Percentiles rank a stretch among this genome's conserved stretches.
These are phyloP conservation scores for Etheostoma perlongum DNA, from an alignment of 2,797 vertebrate genomes.

Conservation along the genomic window DNA sequence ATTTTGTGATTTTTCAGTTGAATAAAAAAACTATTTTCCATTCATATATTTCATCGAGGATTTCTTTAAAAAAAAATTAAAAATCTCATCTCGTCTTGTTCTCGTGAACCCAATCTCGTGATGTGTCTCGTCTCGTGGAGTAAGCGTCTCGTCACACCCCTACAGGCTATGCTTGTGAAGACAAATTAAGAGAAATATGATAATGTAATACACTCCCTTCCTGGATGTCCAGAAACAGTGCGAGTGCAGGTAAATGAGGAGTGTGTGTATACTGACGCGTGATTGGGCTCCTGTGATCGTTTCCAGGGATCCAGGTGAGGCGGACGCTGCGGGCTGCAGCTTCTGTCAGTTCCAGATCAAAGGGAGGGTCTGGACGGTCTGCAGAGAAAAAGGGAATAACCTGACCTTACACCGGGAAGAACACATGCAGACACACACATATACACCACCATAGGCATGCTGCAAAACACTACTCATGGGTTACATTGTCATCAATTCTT, in stretches of 20 bases:
- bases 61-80: too few species aligned
- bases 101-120: too few species aligned
- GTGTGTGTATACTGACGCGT: slow-evolving; percentile 82
- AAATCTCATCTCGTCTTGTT: too few species aligned
- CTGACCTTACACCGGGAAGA: neutral
- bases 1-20: too few species aligned
- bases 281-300: slow-evolving; percentile 93
- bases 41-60: too few species aligned
- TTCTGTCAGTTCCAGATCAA: slow-evolving; percentile 93
- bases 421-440: neutral
- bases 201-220: neutral
- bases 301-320: slow-evolving; percentile 95
- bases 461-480: neutral
- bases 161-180: neutral
- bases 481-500: neutral
- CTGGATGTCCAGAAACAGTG: neutral
- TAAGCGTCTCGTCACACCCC: too few species aligned
- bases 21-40: too few species aligned
- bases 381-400: slow-evolving; percentile 31
- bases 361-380: slow-evolving; percentile 92
- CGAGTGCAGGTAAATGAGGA: neutral
- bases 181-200: neutral
- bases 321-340: slow-evolving; percentile 89
- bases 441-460: slow-evolving; percentile 20
- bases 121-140: too few species aligned